Conservation (phyloP, 2,113 vertebrate species). For the Pituophis catenifer region DNA sequence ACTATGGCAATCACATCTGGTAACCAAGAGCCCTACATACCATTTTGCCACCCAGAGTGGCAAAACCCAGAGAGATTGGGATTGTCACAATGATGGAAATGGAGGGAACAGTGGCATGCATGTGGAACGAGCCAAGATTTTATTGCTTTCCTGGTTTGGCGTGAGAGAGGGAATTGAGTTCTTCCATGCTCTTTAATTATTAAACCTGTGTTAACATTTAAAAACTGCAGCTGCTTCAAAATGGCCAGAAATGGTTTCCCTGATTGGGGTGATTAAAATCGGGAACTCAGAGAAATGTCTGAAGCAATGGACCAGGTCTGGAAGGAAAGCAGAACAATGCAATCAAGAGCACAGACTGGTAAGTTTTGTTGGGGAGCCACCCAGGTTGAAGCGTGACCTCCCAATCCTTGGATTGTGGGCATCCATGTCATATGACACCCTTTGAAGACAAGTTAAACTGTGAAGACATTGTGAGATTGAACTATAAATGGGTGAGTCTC, state of each 20-base stretch:
- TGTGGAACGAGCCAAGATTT: neutral
- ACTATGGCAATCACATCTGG: neutral
- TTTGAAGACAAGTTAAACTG: neutral
- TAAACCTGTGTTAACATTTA: neutral
- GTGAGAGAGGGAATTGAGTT: neutral
- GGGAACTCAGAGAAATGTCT: neutral
- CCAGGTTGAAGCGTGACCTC: neutral
- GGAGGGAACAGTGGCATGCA: neutral
- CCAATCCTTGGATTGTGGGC: neutral
- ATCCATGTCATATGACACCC: neutral
- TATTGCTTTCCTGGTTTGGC: neutral
- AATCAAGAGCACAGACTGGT: neutral
- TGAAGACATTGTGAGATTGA: neutral
- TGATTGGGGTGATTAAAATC: neutral
- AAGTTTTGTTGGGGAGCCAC: neutral
- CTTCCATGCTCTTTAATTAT: neutral
- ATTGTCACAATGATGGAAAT: neutral
- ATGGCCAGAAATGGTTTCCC: neutral
- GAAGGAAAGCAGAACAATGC: neutral
- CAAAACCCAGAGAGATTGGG: neutral
- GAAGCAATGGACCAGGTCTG: neutral
- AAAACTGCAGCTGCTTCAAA: neutral
- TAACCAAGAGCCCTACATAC: neutral
- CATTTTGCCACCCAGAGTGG: neutral
- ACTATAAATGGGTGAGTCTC: neutral